Percentiles rank a stretch among this genome's conserved stretches.
These are phyloP conservation scores for Araneus ventricosus DNA, from an alignment of 1,140 invertebrate species.

Conservation along the genomic window DNA sequence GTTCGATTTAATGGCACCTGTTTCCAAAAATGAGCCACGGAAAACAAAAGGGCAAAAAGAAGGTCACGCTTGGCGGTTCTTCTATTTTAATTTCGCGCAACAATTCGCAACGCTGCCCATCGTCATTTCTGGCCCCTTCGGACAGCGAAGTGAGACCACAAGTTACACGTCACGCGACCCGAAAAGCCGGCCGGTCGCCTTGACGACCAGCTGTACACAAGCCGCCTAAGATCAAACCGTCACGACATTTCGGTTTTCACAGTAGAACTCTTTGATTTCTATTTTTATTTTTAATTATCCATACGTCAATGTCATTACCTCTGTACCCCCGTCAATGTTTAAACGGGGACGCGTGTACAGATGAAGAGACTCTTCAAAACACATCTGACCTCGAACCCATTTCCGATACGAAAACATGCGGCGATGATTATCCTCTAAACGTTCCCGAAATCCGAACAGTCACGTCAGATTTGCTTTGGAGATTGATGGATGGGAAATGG, in stretches of 20 bases:
- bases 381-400: neutral
- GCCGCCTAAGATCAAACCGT: slow-evolving; percentile 62
- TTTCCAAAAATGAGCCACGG: neutral
- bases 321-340: neutral
- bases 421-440: neutral
- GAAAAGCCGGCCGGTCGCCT: slow-evolving; percentile 26
- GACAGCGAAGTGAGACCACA: slow-evolving; percentile 35
- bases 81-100: slow-evolving; percentile 28
- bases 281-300: slow-evolving; percentile 19
- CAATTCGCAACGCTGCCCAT: slow-evolving; percentile 29
- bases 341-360: neutral
- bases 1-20: slow-evolving; percentile 14
- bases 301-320: neutral
- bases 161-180: slow-evolving; percentile 54
- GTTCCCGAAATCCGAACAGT: neutral
- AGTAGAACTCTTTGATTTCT: neutral
- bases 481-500: neutral
- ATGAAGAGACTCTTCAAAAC: neutral
- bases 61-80: neutral
- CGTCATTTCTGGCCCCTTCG: neutral
- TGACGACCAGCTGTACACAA: slow-evolving; percentile 58
- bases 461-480: neutral
- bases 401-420: neutral
- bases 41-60: neutral
- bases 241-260: slow-evolving; percentile 24